Base-by-base conservation (phyloP, 2,113 vertebrate genomes). In the Gallinago jamesoni region DNA sequence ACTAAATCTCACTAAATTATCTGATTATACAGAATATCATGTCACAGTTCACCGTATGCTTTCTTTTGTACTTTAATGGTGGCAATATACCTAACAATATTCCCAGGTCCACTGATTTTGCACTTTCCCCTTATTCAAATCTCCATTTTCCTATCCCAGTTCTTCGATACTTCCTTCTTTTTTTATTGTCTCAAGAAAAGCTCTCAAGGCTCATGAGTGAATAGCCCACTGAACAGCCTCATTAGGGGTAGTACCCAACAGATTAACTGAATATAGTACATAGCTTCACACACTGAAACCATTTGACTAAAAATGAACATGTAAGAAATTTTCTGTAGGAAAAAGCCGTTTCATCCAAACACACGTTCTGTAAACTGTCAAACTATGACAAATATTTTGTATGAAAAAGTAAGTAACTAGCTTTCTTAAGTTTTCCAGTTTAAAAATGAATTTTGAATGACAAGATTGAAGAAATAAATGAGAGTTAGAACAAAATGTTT, bases 1-100 rank as follows among this genome's bases (percentile, higher is more conserved):
- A 90, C 74, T 96, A 91, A 87, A 84, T 94, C 89, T 91, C 6
- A 2, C 57, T 62, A 74, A 86, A 93, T 91, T 79, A 84, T 77
- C 41, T 92, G 67, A 83, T 92, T 90, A 81, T 84, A 45, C 31
- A 84, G 72, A 92, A 28, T 81, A 88, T 45, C 47, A 20, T 67
- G 41, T 59, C 88, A 50, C 21, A 59, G n/a, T 47, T 91, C 82
- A 94, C 70, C 87, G 73, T 87, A 94, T 80, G 82, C 8, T 91
- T 85, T 83, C 57, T 83, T 84, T 52, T 69, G 66, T 75, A 20
- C 57, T 93, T 81, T 66, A 84, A 60, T 85, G 18, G 31, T 60
- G 17, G 21, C 62, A 53, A 24, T 25, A 43, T 28, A 24, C 39
- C 18, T 62, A 83, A 53, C n/a, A 68, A 27, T 41, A 27, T 59